Percentiles rank a stretch among this genome's conserved stretches.
These are phyloP conservation scores for Mythimna loreyi DNA, from an alignment of 2,888 invertebrate species.

Conservation along the genomic window DNA sequence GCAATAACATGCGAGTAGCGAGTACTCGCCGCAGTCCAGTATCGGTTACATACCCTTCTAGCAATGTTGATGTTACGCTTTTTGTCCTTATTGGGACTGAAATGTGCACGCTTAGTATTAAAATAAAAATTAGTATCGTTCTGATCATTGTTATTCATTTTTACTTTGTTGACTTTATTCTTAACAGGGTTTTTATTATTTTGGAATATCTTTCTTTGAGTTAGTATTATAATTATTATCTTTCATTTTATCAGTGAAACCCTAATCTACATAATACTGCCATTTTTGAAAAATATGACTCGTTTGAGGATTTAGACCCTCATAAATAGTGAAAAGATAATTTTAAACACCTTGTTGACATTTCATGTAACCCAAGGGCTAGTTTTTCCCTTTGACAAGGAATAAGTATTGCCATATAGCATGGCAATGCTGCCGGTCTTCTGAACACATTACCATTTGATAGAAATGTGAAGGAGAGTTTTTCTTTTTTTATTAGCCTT, in stretches of 20 bases:
- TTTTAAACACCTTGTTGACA: no score
- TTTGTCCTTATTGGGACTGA: slow-evolving; percentile 44
- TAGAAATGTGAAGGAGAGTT: no score
- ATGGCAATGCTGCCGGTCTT: no score
- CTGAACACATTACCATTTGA: no score
- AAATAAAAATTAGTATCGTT: slow-evolving; percentile 3
- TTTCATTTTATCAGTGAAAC: background rate
- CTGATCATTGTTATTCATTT: slow-evolving; percentile 2
- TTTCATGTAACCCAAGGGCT: no score
- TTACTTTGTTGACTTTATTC: background rate
- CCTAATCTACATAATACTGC: background rate
- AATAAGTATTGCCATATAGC: no score
- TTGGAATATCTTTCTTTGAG: no score
- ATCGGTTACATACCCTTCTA: slow-evolving; percentile 53
- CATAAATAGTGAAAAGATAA: no score
- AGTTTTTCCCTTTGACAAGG: no score
- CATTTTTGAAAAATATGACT: no score
- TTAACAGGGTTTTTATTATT: background rate
- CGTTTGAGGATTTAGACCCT: background rate
- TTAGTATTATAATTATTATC: background rate
- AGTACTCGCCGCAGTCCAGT: slow-evolving; percentile 47
- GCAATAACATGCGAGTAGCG: slow-evolving; percentile 55
- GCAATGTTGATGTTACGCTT: slow-evolving; percentile 48
- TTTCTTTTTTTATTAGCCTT: no score
- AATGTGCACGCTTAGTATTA: slow-evolving; percentile 13